phyloP scores from a whole-genome alignment of 1,140 invertebrate genomes.

The Limonius californicus region DNA sequence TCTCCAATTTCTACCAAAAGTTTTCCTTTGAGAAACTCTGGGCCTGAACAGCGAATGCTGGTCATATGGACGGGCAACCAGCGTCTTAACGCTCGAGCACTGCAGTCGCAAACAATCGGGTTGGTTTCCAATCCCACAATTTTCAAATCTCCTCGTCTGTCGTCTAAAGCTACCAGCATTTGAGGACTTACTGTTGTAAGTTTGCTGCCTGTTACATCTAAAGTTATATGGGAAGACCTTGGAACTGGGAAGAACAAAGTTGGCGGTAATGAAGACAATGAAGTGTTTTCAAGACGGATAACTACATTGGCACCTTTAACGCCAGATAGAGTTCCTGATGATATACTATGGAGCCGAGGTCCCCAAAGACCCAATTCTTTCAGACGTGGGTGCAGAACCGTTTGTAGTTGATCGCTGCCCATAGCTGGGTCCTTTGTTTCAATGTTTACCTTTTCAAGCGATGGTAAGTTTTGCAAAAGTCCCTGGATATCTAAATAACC shows the following conservation, averaged over 20 bases:
- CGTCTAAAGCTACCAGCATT: constrained; percentile 73
- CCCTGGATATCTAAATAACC: constrained; percentile 82
- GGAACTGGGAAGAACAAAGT: constrained; percentile 85
- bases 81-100: constrained; percentile 68
- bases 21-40: constrained; percentile 61
- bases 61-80: constrained; percentile 66
- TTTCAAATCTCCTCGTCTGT: constrained; percentile 67
- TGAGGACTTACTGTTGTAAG: constrained; percentile 71
- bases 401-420: constrained; percentile 75
- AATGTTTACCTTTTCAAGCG: constrained; percentile 69
- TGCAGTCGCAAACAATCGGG: constrained; percentile 82
- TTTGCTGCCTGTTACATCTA: constrained; percentile 76
- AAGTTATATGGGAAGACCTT: constrained; percentile 71
- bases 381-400: constrained; percentile 74
- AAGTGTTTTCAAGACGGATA: constrained; percentile 75
- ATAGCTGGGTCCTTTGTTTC: constrained; percentile 82
- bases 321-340: constrained; percentile 77
- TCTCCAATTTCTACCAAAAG: constrained; percentile 71
- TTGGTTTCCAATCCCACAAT: constrained; percentile 70
- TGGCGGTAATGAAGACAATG: constrained; percentile 68
- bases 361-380: constrained; percentile 71
- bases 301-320: constrained; percentile 63
- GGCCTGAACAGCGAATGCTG: constrained; percentile 62
- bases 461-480: constrained; percentile 65
- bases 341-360: constrained; percentile 68